Conservation (phyloP, 1,140 invertebrate species). For the Orussus abietinus region DNA sequence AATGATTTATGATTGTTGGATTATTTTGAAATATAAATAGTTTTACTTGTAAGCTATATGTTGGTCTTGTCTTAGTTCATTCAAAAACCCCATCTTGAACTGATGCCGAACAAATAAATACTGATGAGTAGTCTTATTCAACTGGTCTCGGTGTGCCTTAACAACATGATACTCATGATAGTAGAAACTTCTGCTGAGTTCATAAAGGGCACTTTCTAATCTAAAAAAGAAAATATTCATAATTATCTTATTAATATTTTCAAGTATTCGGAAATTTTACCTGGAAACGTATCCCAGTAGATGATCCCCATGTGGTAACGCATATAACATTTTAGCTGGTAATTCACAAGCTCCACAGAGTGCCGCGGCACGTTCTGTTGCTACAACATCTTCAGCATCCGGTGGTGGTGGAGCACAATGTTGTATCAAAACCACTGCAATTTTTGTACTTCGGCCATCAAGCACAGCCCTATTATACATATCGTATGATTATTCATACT, state of each 20-base stretch:
- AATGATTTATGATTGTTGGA: constrained; percentile 13
- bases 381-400: constrained; percentile 78
- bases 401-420: constrained; percentile 70
- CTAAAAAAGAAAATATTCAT: constrained; percentile 45
- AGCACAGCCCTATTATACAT: constrained; percentile 66
- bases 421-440: constrained; percentile 88
- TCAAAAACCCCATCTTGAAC: constrained; percentile 96
- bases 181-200: constrained; percentile 90
- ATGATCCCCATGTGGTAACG: constrained; percentile 84
- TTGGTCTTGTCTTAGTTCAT: constrained; percentile 88
- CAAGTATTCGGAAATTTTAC: constrained; percentile 37
- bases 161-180: constrained; percentile 82
- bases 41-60: constrained; percentile 83
- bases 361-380: constrained; percentile 82
- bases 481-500: too few species aligned
- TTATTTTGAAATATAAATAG: constrained; percentile 13
- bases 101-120: constrained; percentile 92
- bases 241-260: constrained; percentile 1
- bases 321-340: constrained; percentile 86
- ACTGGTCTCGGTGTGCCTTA: constrained; percentile 82
- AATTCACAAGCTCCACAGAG: constrained; percentile 89
- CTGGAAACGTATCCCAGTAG: constrained; percentile 72
- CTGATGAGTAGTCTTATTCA: constrained; percentile 89
- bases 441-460: constrained; percentile 78
- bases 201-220: constrained; percentile 89